Base-by-base conservation (phyloP, 2,797 vertebrate species). In the Psittacula echo region DNA sequence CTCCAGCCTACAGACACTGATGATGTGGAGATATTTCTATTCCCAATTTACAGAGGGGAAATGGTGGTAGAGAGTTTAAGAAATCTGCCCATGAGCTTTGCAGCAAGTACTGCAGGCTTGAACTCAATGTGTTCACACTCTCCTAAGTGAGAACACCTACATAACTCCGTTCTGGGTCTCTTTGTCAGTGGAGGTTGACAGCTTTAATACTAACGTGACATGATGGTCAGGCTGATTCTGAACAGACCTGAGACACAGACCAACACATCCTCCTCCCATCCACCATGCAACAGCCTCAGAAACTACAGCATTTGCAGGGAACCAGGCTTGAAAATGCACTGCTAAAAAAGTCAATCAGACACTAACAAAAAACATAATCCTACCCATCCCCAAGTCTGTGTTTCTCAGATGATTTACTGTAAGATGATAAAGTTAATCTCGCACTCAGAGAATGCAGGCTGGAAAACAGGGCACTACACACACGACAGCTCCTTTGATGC, bases 381-480 rank as follows among this genome's bases (percentile, higher is more conserved):
- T 30, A 75, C 44, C 70, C 79, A 75, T 66, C 53, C 61, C 85
- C 66, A 48, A 48, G 78, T 24, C 13, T 0, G 0, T 74, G 75
- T 87, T 87, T 78, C 66, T 66, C 87, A 83, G 87, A 66, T 85
- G 75, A 87, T 83, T 91, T 89, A 50, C 72, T 68, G 68, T 10
- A 44, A 66, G 62, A 75, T 64, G 87, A 76, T 66, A 30, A 91
- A 90, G 80, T 41, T 61, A 64, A 74, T 47, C 91, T 94, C 83
- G 66, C 27, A 14, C 12, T 74, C 34, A 20, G 80, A 91, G 45
- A 24, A 78, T 68, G 76, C 85, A 81, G 85, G 45, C 64, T 94
- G 83, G 41, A 54, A 93, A 84, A 89, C 83, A 61, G 80, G 77
- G 75, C 85, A 80, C 51, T 70, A 70, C 65, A 89, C 77, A 91